These are phyloP conservation scores for Pseudanteris insignis DNA, from an alignment of 2,888 invertebrate species.

Conservation along the genomic window DNA sequence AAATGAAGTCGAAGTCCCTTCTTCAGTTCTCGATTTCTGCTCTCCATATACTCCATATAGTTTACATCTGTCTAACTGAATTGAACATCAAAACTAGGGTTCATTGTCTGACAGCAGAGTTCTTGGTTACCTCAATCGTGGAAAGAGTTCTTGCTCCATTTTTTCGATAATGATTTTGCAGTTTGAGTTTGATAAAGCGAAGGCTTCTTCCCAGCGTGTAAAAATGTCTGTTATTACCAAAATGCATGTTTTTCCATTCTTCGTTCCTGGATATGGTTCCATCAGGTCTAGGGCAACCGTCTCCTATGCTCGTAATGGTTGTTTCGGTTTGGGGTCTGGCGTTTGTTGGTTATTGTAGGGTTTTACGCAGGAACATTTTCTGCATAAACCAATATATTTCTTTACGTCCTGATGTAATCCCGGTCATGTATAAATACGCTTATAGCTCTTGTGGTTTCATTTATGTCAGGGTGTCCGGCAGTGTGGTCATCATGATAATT, in stretches of 20 bases:
- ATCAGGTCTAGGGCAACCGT: conserved; percentile 28
- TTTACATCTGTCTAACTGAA: background rate
- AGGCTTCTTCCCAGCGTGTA: background rate
- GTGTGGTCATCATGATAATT: background rate
- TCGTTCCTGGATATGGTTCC: conserved; percentile 35
- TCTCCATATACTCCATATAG: conserved; percentile 21
- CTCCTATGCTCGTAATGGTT: conserved; percentile 11
- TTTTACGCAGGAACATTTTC: background rate
- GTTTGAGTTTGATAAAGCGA: background rate
- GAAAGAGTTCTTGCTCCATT: background rate
- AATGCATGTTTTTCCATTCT: conserved; percentile 16
- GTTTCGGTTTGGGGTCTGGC: background rate
- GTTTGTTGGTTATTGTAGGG: background rate
- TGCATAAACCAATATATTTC: background rate
- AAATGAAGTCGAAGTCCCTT: conserved; percentile 22
- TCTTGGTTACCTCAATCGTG: conserved; percentile 4
- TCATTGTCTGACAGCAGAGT: conserved; percentile 33
- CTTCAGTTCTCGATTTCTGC: conserved; percentile 36
- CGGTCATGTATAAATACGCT: background rate
- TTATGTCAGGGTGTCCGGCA: background rate
- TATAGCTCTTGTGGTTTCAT: background rate
- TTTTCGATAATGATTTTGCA: background rate
- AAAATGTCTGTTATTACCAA: conserved; percentile 8
- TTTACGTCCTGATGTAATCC: background rate
- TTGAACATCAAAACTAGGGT: conserved; percentile 15